Percentiles rank a stretch among this genome's conserved stretches.
Conservation (phyloP, 2,113 vertebrate genomes). For the Elephantulus edwardii region DNA sequence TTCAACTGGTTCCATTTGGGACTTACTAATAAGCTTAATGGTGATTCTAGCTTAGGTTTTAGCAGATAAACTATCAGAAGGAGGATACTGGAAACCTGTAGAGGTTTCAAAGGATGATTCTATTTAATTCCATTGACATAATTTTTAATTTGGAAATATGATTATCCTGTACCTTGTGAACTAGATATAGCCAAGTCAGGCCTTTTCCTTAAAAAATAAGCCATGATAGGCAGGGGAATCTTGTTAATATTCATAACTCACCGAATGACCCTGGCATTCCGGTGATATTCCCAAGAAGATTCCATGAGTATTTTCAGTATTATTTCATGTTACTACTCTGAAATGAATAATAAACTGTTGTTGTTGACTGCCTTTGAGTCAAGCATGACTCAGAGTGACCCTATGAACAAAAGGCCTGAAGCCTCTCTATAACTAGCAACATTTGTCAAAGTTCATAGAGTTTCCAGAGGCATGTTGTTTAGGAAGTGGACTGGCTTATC, state of each 20-base stretch:
- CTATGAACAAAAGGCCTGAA: no score
- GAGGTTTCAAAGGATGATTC: not conserved
- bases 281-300: not conserved
- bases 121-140: not conserved
- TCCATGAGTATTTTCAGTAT: not conserved
- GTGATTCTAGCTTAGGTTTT: constrained; percentile 9
- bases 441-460: no score
- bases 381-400: no score
- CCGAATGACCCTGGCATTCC: not conserved
- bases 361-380: no score
- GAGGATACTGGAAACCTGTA: not conserved
- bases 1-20: not conserved
- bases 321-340: not conserved
- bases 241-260: not conserved
- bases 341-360: not conserved
- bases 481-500: no score
- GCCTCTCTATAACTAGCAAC: no score
- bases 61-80: not conserved
- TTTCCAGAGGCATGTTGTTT: no score
- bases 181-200: not conserved
- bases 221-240: not conserved
- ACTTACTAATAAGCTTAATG: constrained; percentile 20
- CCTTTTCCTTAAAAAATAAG: constrained; percentile 22
- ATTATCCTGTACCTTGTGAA: not conserved
- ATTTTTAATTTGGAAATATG: not conserved